phyloP scores from a whole-genome alignment of 2,888 invertebrate species.

The Drosophila buzzatii region DNA sequence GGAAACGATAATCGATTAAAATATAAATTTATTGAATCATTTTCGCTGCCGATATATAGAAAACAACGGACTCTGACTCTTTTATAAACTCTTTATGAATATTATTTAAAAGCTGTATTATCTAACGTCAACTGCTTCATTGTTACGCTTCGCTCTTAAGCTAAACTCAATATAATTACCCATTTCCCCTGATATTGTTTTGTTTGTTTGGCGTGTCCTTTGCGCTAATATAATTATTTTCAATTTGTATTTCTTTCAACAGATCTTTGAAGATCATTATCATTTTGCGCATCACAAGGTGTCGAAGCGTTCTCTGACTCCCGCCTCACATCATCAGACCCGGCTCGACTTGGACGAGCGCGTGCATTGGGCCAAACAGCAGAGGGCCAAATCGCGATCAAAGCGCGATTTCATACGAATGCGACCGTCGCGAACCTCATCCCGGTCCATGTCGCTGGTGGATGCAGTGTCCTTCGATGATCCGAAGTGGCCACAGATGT shows the following conservation, averaged over 20 bases:
- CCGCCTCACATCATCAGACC: constrained; percentile 90
- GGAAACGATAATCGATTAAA: neutral
- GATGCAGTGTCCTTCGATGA: constrained; percentile 89
- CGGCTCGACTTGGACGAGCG: constrained; percentile 90
- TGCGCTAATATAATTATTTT: neutral
- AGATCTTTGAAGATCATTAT: constrained; percentile 95
- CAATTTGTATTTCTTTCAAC: constrained; percentile 59
- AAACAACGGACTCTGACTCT: neutral
- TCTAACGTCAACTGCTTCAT: no score
- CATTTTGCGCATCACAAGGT: constrained; percentile 93
- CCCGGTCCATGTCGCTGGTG: constrained; percentile 75
- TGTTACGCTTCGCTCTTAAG: neutral
- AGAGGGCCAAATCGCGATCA: constrained; percentile 90
- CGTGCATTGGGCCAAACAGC: constrained; percentile 94
- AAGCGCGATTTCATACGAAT: constrained; percentile 92
- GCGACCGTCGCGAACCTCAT: constrained; percentile 83
- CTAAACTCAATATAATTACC: neutral
- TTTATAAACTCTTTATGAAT: no score
- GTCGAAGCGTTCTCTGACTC: constrained; percentile 90
- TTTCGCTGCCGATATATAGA: neutral
- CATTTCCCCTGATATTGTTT: neutral
- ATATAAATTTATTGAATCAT: neutral
- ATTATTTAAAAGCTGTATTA: no score
- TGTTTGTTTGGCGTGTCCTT: neutral
- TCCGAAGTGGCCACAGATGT: constrained; percentile 97